Evolutionary conservation across 2,888 invertebrate species (phyloP).

Genomic region (Timandra comae): DNA sequence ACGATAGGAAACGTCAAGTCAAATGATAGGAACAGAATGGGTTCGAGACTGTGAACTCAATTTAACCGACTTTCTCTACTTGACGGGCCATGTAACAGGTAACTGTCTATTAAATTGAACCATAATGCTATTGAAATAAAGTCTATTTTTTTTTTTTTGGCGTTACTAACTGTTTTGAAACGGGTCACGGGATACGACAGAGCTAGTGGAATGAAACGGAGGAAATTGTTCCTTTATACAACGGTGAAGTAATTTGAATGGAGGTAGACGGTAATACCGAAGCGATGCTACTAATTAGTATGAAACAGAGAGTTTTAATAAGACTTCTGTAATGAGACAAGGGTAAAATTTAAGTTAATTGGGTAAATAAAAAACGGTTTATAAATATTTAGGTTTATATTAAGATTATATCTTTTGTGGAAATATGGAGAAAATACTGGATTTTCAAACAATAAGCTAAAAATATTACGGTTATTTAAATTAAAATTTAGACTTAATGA

Average conservation of each 20-base stretch:
- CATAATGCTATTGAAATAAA: conserved; percentile 6
- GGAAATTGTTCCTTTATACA: conserved; percentile 28
- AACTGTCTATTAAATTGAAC: conserved; percentile 11
- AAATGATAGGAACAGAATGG: conserved; percentile 22
- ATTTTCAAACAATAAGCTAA: too few relatives aligned
- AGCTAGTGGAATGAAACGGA: conserved; percentile 21
- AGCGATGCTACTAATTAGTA: not conserved
- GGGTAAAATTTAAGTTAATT: too few relatives aligned
- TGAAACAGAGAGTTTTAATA: conserved; percentile 1
- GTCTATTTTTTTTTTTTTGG: conserved; percentile 7
- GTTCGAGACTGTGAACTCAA: conserved; percentile 25
- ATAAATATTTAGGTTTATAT: too few relatives aligned
- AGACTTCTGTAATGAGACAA: not conserved
- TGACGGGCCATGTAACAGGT: conserved; percentile 25
- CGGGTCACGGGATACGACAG: conserved; percentile 28
- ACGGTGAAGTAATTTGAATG: conserved; percentile 12
- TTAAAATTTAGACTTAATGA: too few relatives aligned
- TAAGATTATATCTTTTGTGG: too few relatives aligned
- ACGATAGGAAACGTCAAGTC: conserved; percentile 16
- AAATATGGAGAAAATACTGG: too few relatives aligned
- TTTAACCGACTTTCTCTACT: conserved; percentile 22
- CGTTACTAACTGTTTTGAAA: conserved; percentile 18
- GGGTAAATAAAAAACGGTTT: too few relatives aligned
- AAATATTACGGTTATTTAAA: too few relatives aligned
- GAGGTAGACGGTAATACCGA: conserved; percentile 1